Evolutionary conservation across 2,888 invertebrate genomes (phyloP).

Genomic region (Phaedon cochleariae): DNA sequence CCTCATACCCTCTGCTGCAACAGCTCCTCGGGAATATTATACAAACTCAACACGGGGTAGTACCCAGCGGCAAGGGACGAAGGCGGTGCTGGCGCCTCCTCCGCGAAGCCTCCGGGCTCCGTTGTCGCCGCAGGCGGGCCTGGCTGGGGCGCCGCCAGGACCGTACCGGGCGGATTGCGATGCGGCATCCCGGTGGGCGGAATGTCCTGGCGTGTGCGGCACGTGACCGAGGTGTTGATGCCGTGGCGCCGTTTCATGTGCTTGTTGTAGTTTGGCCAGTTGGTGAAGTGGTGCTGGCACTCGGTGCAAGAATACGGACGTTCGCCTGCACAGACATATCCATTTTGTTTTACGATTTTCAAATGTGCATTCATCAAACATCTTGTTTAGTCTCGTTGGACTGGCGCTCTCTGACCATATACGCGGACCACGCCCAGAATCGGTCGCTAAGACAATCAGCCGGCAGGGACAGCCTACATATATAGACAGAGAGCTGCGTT

Average conservation of each 20-base stretch:
- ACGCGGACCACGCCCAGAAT: too few relatives aligned
- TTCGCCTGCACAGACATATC: slow-evolving; percentile 58
- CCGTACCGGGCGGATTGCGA: slow-evolving; percentile 60
- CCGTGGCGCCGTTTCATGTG: slow-evolving; percentile 81
- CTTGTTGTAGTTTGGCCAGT: slow-evolving; percentile 86
- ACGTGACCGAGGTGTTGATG: slow-evolving; percentile 62
- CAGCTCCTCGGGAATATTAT: slow-evolving; percentile 57
- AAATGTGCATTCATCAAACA: too few relatives aligned
- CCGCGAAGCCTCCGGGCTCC: slow-evolving; percentile 47
- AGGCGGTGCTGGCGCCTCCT: slow-evolving; percentile 18
- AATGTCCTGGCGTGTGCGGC: slow-evolving; percentile 60
- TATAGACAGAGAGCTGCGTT: too few relatives aligned
- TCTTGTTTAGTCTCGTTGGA: too few relatives aligned
- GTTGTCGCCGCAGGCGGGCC: slow-evolving; percentile 54
- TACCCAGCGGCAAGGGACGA: slow-evolving; percentile 46
- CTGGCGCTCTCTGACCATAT: too few relatives aligned
- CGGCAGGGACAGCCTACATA: too few relatives aligned
- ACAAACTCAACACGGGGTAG: slow-evolving; percentile 58
- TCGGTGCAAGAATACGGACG: slow-evolving; percentile 78
- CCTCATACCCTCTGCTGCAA: slow-evolving; percentile 49
- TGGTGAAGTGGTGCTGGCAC: slow-evolving; percentile 79
- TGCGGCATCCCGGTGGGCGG: slow-evolving; percentile 62
- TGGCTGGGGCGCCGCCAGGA: slow-evolving; percentile 58
- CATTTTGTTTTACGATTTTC: too few relatives aligned
- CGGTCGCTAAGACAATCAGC: too few relatives aligned